These are phyloP conservation scores for Julus scandinavius DNA, from an alignment of 2,888 invertebrate genomes.

Conservation along the genomic window DNA sequence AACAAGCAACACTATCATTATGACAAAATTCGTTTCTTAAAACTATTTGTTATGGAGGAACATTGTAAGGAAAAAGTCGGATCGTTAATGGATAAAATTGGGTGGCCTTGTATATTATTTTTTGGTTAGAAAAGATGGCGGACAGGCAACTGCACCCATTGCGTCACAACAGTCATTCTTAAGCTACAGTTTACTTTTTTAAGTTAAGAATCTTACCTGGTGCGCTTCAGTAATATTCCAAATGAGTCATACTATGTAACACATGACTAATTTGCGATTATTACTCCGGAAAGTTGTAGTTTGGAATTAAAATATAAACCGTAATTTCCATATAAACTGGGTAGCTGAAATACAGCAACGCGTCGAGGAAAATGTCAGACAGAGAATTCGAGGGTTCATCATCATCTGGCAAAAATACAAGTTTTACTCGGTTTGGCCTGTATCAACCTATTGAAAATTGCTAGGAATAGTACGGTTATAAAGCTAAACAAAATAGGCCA, in stretches of 20 bases:
- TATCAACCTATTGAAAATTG: not conserved
- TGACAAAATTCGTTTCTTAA: no score
- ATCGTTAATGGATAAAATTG: no score
- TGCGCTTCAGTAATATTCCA: not conserved
- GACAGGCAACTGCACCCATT: not conserved
- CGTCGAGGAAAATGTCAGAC: not conserved
- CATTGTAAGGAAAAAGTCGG: no score
- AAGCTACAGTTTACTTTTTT: not conserved
- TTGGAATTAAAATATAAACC: not conserved
- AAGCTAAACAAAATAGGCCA: not conserved
- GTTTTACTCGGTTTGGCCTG: not conserved
- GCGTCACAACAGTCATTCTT: not conserved
- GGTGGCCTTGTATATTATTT: not conserved
- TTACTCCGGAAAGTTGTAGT: not conserved
- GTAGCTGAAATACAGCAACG: not conserved
- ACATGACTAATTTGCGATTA: not conserved
- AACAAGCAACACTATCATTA: no score
- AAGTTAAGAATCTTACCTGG: not conserved
- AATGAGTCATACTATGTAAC: not conserved
- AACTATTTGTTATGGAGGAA: no score
- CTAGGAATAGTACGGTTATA: slow-evolving; percentile 14
- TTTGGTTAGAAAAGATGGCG: not conserved
- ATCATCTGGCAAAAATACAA: slow-evolving; percentile 32
- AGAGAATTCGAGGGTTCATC: slow-evolving; percentile 20
- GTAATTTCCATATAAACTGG: not conserved